These are phyloP conservation scores for Planococcus citri DNA, from an alignment of 1,140 invertebrate genomes.

Conservation along the genomic window DNA sequence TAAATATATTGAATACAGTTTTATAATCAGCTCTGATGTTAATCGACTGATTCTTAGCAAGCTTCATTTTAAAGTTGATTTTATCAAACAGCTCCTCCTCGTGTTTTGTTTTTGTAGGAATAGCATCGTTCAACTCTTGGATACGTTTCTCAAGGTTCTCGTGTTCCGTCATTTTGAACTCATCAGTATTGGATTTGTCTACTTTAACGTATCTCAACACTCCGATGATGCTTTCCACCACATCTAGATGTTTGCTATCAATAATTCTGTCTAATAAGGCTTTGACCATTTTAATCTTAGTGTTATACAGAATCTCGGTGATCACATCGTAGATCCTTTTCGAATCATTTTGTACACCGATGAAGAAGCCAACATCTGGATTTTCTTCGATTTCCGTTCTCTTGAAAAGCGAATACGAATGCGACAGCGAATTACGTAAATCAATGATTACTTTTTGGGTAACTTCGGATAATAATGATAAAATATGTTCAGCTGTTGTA, in stretches of 20 bases:
- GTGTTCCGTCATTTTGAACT: background rate
- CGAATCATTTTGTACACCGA: constrained; percentile 6
- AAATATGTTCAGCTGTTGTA: too few species aligned
- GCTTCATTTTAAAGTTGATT: too few species aligned
- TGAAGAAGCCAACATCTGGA: background rate
- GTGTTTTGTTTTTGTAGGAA: too few species aligned
- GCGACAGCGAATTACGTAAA: too few species aligned
- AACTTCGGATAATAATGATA: too few species aligned
- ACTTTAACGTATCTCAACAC: background rate
- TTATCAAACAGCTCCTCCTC: too few species aligned
- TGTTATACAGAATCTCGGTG: background rate
- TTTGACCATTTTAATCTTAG: background rate
- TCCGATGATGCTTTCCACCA: background rate
- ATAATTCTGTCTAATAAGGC: background rate
- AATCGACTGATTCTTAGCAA: background rate
- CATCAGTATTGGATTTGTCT: background rate
- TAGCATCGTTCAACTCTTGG: background rate
- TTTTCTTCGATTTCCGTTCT: too few species aligned
- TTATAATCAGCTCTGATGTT: background rate
- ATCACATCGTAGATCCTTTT: background rate
- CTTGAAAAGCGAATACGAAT: too few species aligned
- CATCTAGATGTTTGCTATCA: background rate
- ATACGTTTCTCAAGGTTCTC: background rate
- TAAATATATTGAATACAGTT: background rate
- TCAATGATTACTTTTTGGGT: too few species aligned